Conservation (phyloP, 1,140 invertebrate species). For the Drosophila melanica region DNA sequence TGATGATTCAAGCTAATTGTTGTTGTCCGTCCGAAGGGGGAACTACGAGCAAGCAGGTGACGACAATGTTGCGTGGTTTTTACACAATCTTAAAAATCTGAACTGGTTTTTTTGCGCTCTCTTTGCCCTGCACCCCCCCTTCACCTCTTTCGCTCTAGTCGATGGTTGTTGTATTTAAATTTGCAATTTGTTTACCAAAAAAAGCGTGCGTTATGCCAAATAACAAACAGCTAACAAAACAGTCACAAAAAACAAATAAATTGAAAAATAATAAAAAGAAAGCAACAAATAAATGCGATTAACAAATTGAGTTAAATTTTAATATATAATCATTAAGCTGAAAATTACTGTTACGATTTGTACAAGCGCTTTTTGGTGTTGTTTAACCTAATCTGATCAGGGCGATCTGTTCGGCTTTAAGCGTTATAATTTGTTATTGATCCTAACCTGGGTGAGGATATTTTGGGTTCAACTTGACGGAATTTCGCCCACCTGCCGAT, state of each 20-base stretch:
- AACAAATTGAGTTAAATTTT: conserved; percentile 2
- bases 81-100: conserved; percentile 20
- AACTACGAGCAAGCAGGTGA: conserved; percentile 47
- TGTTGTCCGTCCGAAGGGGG: conserved; percentile 29
- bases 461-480: neutral
- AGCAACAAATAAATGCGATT: neutral
- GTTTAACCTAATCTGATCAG: conserved; percentile 1
- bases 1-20: conserved; percentile 15
- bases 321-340: conserved; percentile 1
- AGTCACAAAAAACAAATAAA: neutral
- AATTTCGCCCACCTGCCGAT: conserved; percentile 8
- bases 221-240: conserved; percentile 30
- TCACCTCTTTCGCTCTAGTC: neutral
- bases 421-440: conserved; percentile 24
- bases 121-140: neutral
- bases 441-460: conserved; percentile 29
- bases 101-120: conserved; percentile 34
- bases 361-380: conserved; percentile 3
- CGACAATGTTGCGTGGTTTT: conserved; percentile 47
- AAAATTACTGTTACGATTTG: conserved; percentile 7
- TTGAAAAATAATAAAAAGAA: neutral
- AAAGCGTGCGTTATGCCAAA: conserved; percentile 37
- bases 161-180: conserved; percentile 40
- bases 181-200: conserved; percentile 36
- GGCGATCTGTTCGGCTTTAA: neutral